Percentiles rank a stretch among this genome's conserved stretches.
These are phyloP conservation scores for Aeoliscus strigatus DNA, from an alignment of 2,797 vertebrate genomes.

Conservation along the genomic window DNA sequence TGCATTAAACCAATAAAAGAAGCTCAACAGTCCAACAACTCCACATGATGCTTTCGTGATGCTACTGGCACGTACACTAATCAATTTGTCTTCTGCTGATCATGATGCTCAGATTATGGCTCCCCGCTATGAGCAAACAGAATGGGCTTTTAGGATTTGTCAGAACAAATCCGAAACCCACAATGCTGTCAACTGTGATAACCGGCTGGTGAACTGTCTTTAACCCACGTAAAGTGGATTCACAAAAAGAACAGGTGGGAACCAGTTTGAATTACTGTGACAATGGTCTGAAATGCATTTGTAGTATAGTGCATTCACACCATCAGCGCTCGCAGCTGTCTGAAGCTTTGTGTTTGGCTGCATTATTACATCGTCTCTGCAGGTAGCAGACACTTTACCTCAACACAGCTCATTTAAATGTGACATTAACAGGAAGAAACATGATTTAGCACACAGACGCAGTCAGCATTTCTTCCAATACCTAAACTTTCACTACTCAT, in stretches of 20 bases:
- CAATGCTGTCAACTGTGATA: conserved; percentile 34
- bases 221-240: conserved; percentile 6
- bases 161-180: conserved; percentile 32
- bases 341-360: conserved; percentile 26
- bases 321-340: conserved; percentile 28
- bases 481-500: no score
- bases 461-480: no score
- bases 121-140: conserved; percentile 23
- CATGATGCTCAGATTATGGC: conserved; percentile 28
- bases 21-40: conserved; percentile 6
- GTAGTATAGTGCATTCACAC: conserved; percentile 44
- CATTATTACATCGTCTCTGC: conserved; percentile 21
- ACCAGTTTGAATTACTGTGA: conserved; percentile 41
- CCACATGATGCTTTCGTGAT: conserved; percentile 13
- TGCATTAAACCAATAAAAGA: background rate
- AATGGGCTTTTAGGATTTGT: conserved; percentile 27
- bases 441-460: no score
- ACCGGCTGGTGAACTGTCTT: conserved; percentile 22
- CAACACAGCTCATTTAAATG: no score
- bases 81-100: conserved; percentile 34
- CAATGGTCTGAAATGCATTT: conserved; percentile 44
- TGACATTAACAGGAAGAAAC: no score
- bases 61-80: conserved; percentile 29
- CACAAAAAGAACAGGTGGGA: conserved; percentile 55
- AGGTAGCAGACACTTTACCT: conserved; percentile 10